Evolutionary conservation across 2,797 vertebrate species (phyloP).

Genomic region (Vultur gryphus): DNA sequence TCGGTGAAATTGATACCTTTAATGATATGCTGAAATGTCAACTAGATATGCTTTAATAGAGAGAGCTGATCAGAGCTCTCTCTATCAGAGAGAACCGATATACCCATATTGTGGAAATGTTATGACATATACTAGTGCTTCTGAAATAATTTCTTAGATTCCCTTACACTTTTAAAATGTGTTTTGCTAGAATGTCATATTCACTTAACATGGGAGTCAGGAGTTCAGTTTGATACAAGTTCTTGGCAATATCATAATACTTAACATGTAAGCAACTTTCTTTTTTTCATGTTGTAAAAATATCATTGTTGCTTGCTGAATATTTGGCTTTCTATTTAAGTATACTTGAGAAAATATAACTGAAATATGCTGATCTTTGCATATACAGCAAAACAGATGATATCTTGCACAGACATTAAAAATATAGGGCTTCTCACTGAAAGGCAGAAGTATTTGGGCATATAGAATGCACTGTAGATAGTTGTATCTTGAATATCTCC

Average conservation of each 20-base stretch:
- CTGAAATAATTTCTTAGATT: neutral
- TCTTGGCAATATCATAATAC: neutral
- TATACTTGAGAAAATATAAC: neutral
- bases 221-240: neutral
- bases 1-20: neutral
- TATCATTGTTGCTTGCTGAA: neutral
- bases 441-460: neutral
- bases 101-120: neutral
- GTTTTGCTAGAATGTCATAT: neutral
- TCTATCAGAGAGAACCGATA: neutral
- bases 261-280: neutral
- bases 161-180: neutral
- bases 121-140: neutral
- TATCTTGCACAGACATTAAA: neutral
- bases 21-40: neutral
- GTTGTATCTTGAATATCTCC: neutral
- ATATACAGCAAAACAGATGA: neutral
- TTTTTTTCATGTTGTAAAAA: neutral
- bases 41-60: neutral
- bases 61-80: neutral
- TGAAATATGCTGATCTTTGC: neutral
- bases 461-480: neutral
- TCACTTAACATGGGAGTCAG: neutral
- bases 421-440: neutral
- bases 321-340: neutral